Percentiles rank a stretch among this genome's conserved stretches.
Conservation (phyloP, 2,797 vertebrate genomes). For the Varecia variegata region DNA sequence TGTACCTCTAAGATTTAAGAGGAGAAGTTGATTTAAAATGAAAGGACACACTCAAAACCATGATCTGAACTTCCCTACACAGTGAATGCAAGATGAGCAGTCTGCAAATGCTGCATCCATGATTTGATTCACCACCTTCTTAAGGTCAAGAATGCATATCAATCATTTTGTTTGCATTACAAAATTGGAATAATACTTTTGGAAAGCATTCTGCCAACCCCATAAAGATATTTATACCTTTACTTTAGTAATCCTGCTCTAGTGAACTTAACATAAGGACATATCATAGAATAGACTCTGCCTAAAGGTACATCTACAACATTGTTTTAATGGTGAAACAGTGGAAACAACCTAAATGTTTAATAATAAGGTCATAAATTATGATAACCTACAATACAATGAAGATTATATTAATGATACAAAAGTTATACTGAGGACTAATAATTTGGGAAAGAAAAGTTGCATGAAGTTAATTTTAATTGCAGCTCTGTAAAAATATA, state of each 20-base stretch:
- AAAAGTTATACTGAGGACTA: not conserved
- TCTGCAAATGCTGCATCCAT: not conserved
- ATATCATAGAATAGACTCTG: not conserved
- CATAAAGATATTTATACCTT: not conserved
- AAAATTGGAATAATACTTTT: not conserved
- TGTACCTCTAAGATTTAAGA: not conserved
- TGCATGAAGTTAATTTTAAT: not conserved
- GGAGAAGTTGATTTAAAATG: not conserved
- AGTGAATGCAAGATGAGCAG: not conserved
- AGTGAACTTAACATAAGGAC: not conserved
- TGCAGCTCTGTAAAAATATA: not conserved
- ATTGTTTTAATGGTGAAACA: not conserved
- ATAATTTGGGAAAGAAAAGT: not conserved
- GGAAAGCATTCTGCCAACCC: not conserved
- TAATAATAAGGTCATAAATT: not conserved
- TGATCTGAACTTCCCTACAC: not conserved
- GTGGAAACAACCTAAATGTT: not conserved
- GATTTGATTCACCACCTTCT: not conserved
- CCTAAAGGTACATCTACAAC: not conserved
- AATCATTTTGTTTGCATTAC: not conserved
- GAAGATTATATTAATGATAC: not conserved
- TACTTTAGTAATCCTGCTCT: not conserved
- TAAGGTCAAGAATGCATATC: not conserved
- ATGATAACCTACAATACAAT: not conserved
- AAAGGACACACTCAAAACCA: not conserved